phyloP scores from a whole-genome alignment of 2,888 invertebrate species.

The Apoda limacodes region DNA sequence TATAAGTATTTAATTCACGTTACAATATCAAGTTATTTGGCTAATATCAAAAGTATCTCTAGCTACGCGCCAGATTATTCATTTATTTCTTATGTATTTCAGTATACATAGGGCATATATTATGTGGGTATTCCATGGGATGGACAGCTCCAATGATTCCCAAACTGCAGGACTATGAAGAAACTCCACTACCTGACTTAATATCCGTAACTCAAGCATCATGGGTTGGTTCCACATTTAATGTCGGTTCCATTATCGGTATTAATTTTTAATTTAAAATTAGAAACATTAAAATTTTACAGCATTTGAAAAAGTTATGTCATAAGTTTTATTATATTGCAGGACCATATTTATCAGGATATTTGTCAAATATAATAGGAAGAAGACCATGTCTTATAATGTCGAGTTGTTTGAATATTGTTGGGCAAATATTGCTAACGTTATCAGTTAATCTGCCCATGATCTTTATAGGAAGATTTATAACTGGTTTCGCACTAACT shows the following conservation, averaged over 20 bases:
- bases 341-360: constrained; percentile 30
- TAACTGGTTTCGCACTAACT: constrained; percentile 25
- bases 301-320: no score
- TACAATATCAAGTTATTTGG: no score
- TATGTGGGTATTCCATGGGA: constrained; percentile 26
- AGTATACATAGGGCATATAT: constrained; percentile 28
- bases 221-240: constrained; percentile 25
- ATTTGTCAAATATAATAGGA: constrained; percentile 28
- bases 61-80: no score
- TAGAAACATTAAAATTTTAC: neutral
- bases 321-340: constrained; percentile 16
- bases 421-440: constrained; percentile 25
- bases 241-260: constrained; percentile 27
- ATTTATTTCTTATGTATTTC: no score
- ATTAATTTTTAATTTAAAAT: constrained; percentile 3
- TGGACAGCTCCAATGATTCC: constrained; percentile 33
- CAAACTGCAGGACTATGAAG: no score
- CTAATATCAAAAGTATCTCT: no score
- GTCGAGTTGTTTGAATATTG: constrained; percentile 19
- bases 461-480: constrained; percentile 26
- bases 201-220: constrained; percentile 23
- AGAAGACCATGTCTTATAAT: constrained; percentile 29
- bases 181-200: constrained; percentile 22
- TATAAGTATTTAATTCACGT: no score
- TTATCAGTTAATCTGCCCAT: constrained; percentile 24